These are phyloP conservation scores for Indicator indicator DNA, from an alignment of 2,113 vertebrate genomes.

Conservation along the genomic window DNA sequence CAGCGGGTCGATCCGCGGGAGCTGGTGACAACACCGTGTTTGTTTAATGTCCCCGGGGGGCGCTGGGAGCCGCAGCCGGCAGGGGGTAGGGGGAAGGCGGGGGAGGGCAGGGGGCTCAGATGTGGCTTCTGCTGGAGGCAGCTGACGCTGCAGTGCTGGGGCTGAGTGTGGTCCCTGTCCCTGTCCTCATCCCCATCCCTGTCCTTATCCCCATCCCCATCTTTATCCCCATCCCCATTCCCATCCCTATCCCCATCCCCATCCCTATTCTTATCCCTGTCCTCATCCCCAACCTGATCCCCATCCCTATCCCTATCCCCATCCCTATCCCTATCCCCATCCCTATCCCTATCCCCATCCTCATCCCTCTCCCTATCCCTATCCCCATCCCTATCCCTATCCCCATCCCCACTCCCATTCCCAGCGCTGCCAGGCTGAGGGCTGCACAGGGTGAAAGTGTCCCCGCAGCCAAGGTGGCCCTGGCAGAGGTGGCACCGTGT, in stretches of 20 bases:
- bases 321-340: too few relatives aligned
- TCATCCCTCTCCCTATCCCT: too few relatives aligned
- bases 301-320: too few relatives aligned
- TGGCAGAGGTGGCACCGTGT: neutral
- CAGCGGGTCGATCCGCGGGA: neutral
- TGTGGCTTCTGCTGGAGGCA: neutral
- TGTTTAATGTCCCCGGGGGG: constrained; percentile 57
- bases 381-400: too few relatives aligned
- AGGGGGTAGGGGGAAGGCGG: too few relatives aligned
- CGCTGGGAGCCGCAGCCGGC: neutral
- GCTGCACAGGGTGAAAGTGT: neutral
- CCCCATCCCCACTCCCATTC: neutral
- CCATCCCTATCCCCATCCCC: too few relatives aligned
- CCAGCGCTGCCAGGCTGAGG: neutral
- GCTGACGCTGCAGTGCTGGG: neutral
- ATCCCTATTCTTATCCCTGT: too few relatives aligned
- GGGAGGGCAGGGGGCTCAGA: neutral
- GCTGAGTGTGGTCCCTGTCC: neutral
- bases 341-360: too few relatives aligned
- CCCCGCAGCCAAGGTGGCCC: neutral
- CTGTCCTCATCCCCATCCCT: neutral
- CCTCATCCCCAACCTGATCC: too few relatives aligned
- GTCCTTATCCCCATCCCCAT: neutral
- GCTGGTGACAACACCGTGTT: constrained; percentile 50
- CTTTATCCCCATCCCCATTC: too few relatives aligned